These are phyloP conservation scores for Erythrocercus mccallii DNA, from an alignment of 2,113 vertebrate species.

Conservation along the genomic window DNA sequence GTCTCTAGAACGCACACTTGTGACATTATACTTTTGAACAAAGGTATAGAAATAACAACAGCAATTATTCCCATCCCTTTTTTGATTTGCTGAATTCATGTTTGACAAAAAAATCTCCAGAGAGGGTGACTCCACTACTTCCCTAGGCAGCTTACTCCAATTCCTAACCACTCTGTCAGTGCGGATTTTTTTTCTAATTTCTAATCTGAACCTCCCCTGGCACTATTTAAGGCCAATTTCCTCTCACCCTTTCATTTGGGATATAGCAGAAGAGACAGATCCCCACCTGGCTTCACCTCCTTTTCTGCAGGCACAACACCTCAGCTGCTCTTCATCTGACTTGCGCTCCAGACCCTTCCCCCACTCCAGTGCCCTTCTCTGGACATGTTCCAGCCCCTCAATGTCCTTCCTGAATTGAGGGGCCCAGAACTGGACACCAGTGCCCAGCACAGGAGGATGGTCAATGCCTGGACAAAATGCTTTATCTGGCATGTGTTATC, in stretches of 20 bases:
- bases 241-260: background rate
- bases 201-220: background rate
- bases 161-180: background rate
- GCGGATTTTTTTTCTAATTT: background rate
- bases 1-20: background rate
- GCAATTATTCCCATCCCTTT: rapidly evolving
- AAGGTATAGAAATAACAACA: background rate
- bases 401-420: background rate
- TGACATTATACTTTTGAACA: background rate
- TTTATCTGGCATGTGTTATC: background rate
- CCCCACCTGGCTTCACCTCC: background rate
- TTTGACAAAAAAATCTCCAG: background rate
- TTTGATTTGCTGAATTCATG: background rate
- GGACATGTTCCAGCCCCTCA: rapidly evolving
- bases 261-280: background rate
- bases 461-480: background rate
- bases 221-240: background rate
- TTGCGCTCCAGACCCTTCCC: background rate
- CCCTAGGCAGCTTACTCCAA: background rate
- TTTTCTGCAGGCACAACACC: background rate
- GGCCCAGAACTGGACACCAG: background rate
- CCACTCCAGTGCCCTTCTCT: background rate
- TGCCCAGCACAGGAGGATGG: too few relatives aligned
- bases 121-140: background rate
- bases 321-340: background rate